These are phyloP conservation scores for Neomonachus schauinslandi DNA, from an alignment of 2,113 vertebrate species.

Conservation along the genomic window DNA sequence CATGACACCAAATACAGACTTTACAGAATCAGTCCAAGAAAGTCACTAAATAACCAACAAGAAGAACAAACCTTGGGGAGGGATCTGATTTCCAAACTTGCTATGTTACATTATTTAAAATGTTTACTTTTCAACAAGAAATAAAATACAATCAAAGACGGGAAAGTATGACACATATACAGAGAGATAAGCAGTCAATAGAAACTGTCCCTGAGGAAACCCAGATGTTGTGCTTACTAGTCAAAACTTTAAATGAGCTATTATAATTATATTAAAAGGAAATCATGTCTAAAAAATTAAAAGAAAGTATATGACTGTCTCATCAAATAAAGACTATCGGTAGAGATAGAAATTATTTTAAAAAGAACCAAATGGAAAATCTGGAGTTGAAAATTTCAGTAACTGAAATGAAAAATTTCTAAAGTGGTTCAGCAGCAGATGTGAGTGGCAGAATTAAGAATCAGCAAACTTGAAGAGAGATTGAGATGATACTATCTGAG, in stretches of 20 bases:
- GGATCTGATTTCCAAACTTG: conserved; percentile 20
- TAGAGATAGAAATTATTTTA: conserved; percentile 34
- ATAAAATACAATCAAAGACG: not conserved
- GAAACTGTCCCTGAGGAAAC: not conserved
- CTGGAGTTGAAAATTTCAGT: conserved; percentile 42
- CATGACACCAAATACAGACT: not conserved
- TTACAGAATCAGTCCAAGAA: conserved; percentile 37
- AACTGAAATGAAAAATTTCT: conserved; percentile 40
- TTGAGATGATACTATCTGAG: not conserved
- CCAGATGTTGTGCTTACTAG: not conserved
- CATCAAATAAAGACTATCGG: conserved; percentile 16
- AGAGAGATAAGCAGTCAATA: conserved; percentile 4
- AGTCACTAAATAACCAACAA: conserved; percentile 32
- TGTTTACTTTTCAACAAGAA: conserved; percentile 42
- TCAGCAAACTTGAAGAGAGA: conserved; percentile 27
- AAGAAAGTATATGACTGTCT: not conserved
- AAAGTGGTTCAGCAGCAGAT: not conserved
- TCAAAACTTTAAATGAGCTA: conserved; percentile 43
- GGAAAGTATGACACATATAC: not conserved
- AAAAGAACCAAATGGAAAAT: conserved; percentile 49
- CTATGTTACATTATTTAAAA: conserved; percentile 35
- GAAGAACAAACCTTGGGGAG: not conserved
- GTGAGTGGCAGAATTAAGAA: not conserved
- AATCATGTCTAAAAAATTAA: conserved; percentile 23
- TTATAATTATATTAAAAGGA: conserved; percentile 34